Evolutionary conservation across 1,140 invertebrate species (phyloP).

Genomic region (Bombus confusus): DNA sequence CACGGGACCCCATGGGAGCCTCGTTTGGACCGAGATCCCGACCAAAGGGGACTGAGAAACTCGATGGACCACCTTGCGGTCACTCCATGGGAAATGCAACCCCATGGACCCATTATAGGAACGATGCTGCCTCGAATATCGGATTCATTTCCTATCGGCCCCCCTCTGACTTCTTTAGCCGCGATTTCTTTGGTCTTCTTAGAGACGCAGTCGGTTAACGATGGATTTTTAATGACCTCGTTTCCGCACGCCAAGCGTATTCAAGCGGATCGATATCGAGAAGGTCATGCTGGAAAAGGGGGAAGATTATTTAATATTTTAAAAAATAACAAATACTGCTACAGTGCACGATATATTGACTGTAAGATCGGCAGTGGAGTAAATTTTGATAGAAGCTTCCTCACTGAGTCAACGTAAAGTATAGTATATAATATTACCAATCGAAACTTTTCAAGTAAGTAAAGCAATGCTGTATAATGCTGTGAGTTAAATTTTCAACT

Average conservation of each 20-base stretch:
- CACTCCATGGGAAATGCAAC: constrained; percentile 73
- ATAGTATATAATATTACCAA: no score
- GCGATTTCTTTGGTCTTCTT: background rate
- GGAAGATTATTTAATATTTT: background rate
- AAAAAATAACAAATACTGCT: no score
- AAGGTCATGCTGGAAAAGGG: background rate
- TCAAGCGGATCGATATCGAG: background rate
- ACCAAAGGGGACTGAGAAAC: constrained; percentile 61
- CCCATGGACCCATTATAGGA: constrained; percentile 60
- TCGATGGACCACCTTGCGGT: constrained; percentile 73
- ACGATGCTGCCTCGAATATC: constrained; percentile 44
- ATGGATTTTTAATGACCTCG: constrained; percentile 14
- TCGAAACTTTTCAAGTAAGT: no score
- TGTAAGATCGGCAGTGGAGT: background rate
- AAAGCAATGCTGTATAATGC: no score
- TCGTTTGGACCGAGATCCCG: constrained; percentile 58
- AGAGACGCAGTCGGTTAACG: background rate
- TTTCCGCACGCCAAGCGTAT: background rate
- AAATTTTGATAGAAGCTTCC: background rate
- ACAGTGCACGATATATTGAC: no score
- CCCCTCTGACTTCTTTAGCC: constrained; percentile 45
- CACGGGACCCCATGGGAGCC: constrained; percentile 70
- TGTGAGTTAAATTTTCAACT: no score
- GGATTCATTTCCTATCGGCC: constrained; percentile 49
- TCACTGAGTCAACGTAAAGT: no score